These are phyloP conservation scores for Lithophane socia DNA, from an alignment of 2,888 invertebrate species.

Conservation along the genomic window DNA sequence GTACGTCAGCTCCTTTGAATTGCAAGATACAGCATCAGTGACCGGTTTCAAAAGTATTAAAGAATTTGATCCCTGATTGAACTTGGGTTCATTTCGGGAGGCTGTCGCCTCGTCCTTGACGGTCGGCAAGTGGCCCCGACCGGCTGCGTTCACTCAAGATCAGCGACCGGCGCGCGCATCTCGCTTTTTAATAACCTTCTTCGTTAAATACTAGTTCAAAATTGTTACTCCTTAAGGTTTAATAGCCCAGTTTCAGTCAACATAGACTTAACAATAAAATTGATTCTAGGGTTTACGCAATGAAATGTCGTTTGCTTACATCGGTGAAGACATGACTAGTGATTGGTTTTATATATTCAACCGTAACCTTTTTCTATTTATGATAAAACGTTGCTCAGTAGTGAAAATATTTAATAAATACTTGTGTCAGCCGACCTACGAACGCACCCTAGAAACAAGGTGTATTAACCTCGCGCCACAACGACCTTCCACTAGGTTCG, in stretches of 20 bases:
- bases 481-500: conserved; percentile 80
- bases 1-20: not conserved
- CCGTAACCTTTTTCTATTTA: conserved; percentile 11
- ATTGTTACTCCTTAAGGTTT: conserved; percentile 4
- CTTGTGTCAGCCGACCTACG: conserved; percentile 71
- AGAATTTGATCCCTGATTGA: conserved; percentile 66
- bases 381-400: conserved; percentile 21
- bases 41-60: conserved; percentile 19
- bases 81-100: conserved; percentile 69
- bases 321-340: not conserved
- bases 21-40: not conserved
- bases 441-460: conserved; percentile 80
- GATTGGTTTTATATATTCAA: conserved; percentile 11
- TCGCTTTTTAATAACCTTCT: conserved; percentile 19
- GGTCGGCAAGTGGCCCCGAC: conserved; percentile 56
- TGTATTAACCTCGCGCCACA: conserved; percentile 80
- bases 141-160: conserved; percentile 57
- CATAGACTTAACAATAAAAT: not conserved
- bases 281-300: not conserved
- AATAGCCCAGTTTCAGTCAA: not conserved
- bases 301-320: not conserved
- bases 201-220: not conserved
- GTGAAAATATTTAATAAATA: conserved; percentile 34
- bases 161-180: conserved; percentile 61
- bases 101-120: conserved; percentile 65